These are phyloP conservation scores for Anthrax anthrax DNA, from an alignment of 2,888 invertebrate species.

Conservation along the genomic window DNA sequence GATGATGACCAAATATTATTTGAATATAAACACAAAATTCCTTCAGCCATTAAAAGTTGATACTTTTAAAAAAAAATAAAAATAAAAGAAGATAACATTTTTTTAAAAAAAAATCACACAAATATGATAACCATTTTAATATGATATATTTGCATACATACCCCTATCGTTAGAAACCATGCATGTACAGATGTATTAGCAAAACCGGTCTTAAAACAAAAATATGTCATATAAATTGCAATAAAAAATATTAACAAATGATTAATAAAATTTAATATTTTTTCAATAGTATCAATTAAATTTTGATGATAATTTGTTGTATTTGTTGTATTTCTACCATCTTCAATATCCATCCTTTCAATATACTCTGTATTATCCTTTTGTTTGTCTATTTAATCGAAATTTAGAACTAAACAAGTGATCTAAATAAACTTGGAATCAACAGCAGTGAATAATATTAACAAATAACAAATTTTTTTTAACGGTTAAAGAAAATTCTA, in stretches of 20 bases:
- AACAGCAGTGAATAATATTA: too few species aligned
- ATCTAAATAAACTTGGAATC: too few species aligned
- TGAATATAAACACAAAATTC: slow-evolving; percentile 26
- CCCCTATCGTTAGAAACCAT: slow-evolving; percentile 27
- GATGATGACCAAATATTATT: slow-evolving; percentile 20
- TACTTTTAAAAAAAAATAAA: slow-evolving; percentile 18
- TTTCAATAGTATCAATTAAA: slow-evolving; percentile 17
- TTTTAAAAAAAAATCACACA: too few species aligned
- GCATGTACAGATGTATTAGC: slow-evolving; percentile 28
- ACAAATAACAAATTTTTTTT: too few species aligned
- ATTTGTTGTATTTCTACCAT: neutral
- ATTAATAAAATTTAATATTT: slow-evolving; percentile 25
- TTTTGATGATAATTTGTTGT: neutral
- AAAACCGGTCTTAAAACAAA: slow-evolving; percentile 24
- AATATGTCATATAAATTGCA: slow-evolving; percentile 21
- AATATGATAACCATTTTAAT: too few species aligned
- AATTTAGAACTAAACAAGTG: too few species aligned
- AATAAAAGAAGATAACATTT: too few species aligned
- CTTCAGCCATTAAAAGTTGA: slow-evolving; percentile 29
- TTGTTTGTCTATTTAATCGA: too few species aligned
- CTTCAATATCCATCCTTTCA: neutral
- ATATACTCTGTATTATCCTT: slow-evolving; percentile 10
- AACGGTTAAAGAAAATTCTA: too few species aligned
- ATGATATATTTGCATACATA: slow-evolving; percentile 16
- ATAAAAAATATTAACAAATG: slow-evolving; percentile 28